phyloP scores from a whole-genome alignment of 2,888 invertebrate genomes.

The Pseudolycoriella hygida region DNA sequence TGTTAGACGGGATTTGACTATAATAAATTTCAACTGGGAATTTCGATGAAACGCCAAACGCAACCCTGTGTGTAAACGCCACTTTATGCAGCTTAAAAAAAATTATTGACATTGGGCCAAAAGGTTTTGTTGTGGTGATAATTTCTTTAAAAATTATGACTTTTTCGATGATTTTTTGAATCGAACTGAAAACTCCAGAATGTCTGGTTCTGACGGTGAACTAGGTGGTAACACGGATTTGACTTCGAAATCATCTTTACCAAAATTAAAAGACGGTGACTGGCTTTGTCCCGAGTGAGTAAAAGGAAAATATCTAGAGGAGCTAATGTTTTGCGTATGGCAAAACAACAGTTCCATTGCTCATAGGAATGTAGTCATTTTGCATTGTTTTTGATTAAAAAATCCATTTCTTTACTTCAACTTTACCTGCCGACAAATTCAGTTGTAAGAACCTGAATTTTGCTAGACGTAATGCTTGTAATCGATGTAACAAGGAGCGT shows the following conservation, averaged over 20 bases:
- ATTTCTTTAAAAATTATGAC: too few relatives aligned
- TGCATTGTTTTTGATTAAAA: neutral
- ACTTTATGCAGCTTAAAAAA: too few relatives aligned
- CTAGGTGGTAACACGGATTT: neutral
- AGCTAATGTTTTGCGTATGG: too few relatives aligned
- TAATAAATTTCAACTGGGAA: too few relatives aligned
- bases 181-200: neutral
- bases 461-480: constrained; percentile 75
- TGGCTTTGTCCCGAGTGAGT: constrained; percentile 23
- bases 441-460: constrained; percentile 88
- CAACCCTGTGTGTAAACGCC: too few relatives aligned
- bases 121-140: too few relatives aligned
- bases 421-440: neutral
- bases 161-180: too few relatives aligned
- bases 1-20: too few relatives aligned
- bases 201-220: constrained; percentile 5
- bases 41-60: too few relatives aligned
- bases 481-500: constrained; percentile 70
- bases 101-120: too few relatives aligned
- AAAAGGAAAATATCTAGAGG: constrained; percentile 24
- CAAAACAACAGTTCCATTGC: neutral
- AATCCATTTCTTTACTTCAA: too few relatives aligned
- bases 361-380: neutral
- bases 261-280: constrained; percentile 15
- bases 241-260: too few relatives aligned